Evolutionary conservation across 2,888 invertebrate species (phyloP), one percentile per base, ranked within the genome.

Genomic region (Sarcophaga variegata): DNA sequence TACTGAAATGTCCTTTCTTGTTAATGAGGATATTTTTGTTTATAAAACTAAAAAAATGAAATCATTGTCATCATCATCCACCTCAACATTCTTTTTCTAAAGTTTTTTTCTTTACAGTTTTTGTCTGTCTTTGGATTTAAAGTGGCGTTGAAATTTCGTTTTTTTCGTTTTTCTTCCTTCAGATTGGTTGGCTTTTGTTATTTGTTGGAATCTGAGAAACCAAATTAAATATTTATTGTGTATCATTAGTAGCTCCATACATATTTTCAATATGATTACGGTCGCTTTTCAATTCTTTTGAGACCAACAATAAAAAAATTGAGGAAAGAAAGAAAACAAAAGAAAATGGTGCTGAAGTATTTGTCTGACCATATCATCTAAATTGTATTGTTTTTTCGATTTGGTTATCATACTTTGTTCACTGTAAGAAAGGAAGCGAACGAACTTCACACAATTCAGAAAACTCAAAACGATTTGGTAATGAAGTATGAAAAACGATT

Each of bases 121-220:
- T 14, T 20, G 20, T 20, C 1, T 20, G n/a, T n/a, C n/a, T 20
- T 49, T 4, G 5, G n/a, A 49, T 72, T 83, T 78, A 81, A 85
- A 85, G 85, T 85, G 85, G 85, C 85, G 85, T 78, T 85, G 85
- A 85, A 85, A 85, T 78, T 85, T 74, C 78, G 85, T 75, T 81
- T n/a, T 25, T 69, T 69, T 20, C 20, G 45, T 62, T 78, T 72
- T 69, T 27, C 47, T 78, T 47, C 47, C 47, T 2, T 47, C 47
- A 47, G 37, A 6, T 27, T 37, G 49, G 64, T 72, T 79, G 74
- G 64, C 17, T 64, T 47, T 47, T 47, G 25, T 45, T 71, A 27
- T 74, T 77, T 74, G 20, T 20, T 63, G 81, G 77, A 78, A 81
- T 85, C 78, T 85, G 81, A 85, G 74, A 85, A 81, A 81, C 78